These are phyloP conservation scores for Pollenia griseotomentosa DNA, from an alignment of 2,888 invertebrate genomes.

Conservation along the genomic window DNA sequence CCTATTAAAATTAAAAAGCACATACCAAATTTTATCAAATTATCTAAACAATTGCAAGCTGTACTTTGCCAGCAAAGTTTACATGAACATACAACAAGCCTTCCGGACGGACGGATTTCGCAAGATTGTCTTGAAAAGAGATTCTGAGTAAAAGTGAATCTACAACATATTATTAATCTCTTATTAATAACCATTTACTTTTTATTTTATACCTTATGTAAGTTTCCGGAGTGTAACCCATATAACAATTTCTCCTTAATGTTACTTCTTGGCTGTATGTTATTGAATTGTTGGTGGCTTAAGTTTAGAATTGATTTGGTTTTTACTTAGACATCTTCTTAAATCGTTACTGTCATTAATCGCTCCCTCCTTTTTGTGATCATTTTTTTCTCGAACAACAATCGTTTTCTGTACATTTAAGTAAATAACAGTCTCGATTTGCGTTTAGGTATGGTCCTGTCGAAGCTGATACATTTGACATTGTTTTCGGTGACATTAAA, in stretches of 20 bases:
- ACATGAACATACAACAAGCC: too few relatives aligned
- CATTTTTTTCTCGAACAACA: not conserved
- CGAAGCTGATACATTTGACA: conserved; percentile 31
- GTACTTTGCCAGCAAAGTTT: too few relatives aligned
- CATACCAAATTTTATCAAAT: too few relatives aligned
- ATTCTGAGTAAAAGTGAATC: too few relatives aligned
- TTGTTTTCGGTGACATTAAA: conserved; percentile 52
- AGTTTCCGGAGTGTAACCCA: not conserved
- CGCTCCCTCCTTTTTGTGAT: conserved; percentile 5
- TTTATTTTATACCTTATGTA: too few relatives aligned
- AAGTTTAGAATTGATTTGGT: conserved; percentile 26
- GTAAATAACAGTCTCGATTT: not conserved
- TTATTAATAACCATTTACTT: too few relatives aligned
- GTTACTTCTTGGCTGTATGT: not conserved
- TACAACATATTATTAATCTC: too few relatives aligned
- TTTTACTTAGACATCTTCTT: not conserved
- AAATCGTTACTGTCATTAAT: not conserved
- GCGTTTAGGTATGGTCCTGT: not conserved
- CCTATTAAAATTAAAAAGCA: too few relatives aligned
- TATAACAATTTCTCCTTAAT: not conserved
- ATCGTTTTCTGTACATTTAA: not conserved
- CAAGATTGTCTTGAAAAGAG: too few relatives aligned
- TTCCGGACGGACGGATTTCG: too few relatives aligned
- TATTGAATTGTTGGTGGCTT: conserved; percentile 6
- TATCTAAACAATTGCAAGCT: too few relatives aligned